A percentile compares a stretch with the other conserved stretches of the same genome.
These are phyloP conservation scores for Epinephelus fuscoguttatus DNA, from an alignment of 2,113 vertebrate species.

Conservation along the genomic window DNA sequence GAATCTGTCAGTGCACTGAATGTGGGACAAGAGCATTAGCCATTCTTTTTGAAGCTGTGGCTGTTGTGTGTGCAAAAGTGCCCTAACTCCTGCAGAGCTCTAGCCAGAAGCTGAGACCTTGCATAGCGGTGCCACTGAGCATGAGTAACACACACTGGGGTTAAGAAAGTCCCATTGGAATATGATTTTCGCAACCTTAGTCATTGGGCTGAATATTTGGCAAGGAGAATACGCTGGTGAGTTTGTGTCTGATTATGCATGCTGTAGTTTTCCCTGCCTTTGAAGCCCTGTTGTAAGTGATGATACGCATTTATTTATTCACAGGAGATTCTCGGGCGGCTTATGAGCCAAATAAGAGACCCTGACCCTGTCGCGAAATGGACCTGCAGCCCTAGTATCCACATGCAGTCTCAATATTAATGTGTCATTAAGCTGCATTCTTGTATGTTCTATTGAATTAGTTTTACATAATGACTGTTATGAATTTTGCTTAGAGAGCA, in stretches of 20 bases:
- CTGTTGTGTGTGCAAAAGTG: conserved; percentile 65
- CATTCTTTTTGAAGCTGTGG: conserved; percentile 71
- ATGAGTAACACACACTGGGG: conserved; percentile 65
- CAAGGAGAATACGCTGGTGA: not conserved
- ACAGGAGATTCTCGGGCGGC: conserved; percentile 1
- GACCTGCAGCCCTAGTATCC: conserved; percentile 38
- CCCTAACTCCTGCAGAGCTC: conserved; percentile 40
- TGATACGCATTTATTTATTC: conserved; percentile 57
- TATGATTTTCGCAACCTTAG: conserved; percentile 41
- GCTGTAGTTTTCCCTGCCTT: conserved; percentile 27
- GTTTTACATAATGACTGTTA: conserved; percentile 76
- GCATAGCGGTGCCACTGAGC: conserved; percentile 52
- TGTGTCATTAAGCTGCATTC: conserved; percentile 68
- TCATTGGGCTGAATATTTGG: conserved; percentile 39
- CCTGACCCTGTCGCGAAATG: conserved; percentile 37
- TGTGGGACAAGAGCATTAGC: conserved; percentile 69
- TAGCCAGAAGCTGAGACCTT: conserved; percentile 57
- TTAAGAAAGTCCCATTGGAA: conserved; percentile 44
- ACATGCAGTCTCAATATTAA: conserved; percentile 54
- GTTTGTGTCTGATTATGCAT: conserved; percentile 16
- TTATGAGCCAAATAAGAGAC: conserved; percentile 48
- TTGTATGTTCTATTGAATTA: conserved; percentile 70
- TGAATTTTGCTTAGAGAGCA: conserved; percentile 73
- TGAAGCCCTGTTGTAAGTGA: conserved; percentile 34
- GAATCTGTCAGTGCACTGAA: conserved; percentile 61